Evolutionary conservation across 2,113 vertebrate species (phyloP).

Genomic region (Odocoileus hemionus): DNA sequence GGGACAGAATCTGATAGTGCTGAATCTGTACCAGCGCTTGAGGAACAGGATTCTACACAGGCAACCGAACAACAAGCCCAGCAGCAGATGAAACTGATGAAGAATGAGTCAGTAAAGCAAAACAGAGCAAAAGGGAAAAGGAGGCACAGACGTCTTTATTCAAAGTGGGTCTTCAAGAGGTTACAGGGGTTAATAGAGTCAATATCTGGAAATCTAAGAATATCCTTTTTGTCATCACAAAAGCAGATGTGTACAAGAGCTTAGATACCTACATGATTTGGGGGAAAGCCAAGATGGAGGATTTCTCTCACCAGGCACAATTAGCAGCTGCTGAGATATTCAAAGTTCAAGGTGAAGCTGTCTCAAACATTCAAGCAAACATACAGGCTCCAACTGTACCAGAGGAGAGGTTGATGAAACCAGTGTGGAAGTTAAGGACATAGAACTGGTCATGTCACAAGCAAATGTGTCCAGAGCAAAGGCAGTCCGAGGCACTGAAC

Average conservation of each 20-base stretch:
- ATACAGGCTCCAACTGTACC: background rate
- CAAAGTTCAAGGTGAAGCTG: background rate
- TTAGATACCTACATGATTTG: slow-evolving; percentile 98
- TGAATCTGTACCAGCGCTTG: background rate
- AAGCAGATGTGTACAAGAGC: slow-evolving; percentile 99
- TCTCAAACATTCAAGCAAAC: background rate
- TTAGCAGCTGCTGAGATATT: background rate
- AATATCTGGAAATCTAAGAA: slow-evolving; percentile 99
- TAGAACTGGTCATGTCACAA: background rate
- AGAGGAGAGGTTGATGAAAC: background rate
- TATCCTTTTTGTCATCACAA: slow-evolving; percentile 98
- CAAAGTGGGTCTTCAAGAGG: slow-evolving; percentile 96
- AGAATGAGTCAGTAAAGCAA: background rate
- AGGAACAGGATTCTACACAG: background rate
- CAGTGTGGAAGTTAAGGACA: background rate
- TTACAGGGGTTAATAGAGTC: slow-evolving; percentile 97
- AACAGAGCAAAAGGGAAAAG: background rate
- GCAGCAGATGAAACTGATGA: background rate
- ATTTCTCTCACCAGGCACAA: background rate
- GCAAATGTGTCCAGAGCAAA: background rate
- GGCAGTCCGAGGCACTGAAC: background rate
- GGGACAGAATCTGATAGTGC: background rate
- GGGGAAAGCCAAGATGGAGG: slow-evolving; percentile 89
- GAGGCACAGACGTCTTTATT: slow-evolving; percentile 84
- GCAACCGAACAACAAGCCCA: background rate